Conservation (phyloP, 2,888 invertebrate species). For the Lottia scabra region DNA sequence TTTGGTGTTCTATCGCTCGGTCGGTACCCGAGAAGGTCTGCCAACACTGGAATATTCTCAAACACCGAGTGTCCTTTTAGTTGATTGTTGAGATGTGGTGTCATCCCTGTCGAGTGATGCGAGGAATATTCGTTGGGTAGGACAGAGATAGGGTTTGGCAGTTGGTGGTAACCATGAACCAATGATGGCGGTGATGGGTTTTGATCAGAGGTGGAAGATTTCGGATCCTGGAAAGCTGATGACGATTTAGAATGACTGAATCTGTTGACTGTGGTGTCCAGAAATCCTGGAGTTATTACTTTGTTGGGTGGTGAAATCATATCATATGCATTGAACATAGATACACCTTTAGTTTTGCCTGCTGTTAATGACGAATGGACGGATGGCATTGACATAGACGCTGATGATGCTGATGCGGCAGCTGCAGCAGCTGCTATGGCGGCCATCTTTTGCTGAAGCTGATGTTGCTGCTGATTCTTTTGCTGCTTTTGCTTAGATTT, state of each 20-base stretch:
- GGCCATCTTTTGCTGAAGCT: constrained; percentile 1
- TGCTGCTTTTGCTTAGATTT: constrained; percentile 35
- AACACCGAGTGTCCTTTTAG: constrained; percentile 5
- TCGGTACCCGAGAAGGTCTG: constrained; percentile 30
- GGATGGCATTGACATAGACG: not conserved
- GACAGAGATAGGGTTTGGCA: constrained; percentile 13
- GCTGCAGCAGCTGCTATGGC: constrained; percentile 5
- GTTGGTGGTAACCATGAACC: not conserved
- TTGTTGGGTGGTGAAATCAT: constrained; percentile 60
- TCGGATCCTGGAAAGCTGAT: constrained; percentile 54
- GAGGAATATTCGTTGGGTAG: constrained; percentile 12
- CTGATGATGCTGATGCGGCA: not conserved
- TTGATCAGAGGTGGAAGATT: constrained; percentile 22
- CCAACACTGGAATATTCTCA: constrained; percentile 32
- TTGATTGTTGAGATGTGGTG: not conserved
- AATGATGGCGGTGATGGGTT: constrained; percentile 19
- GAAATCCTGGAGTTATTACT: constrained; percentile 48
- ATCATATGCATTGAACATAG: constrained; percentile 47
- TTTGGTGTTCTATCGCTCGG: not conserved
- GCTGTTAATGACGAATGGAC: constrained; percentile 6
- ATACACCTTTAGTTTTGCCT: constrained; percentile 4
- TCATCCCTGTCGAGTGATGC: not conserved
- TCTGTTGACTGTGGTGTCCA: constrained; percentile 39
- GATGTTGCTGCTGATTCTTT: constrained; percentile 27
- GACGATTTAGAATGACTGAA: constrained; percentile 49